A percentile compares a stretch with the other conserved stretches of the same genome.
These are phyloP conservation scores for Trachythela sp. DNA, from an alignment of 64 coral and sea anemone species.

Conservation along the genomic window DNA sequence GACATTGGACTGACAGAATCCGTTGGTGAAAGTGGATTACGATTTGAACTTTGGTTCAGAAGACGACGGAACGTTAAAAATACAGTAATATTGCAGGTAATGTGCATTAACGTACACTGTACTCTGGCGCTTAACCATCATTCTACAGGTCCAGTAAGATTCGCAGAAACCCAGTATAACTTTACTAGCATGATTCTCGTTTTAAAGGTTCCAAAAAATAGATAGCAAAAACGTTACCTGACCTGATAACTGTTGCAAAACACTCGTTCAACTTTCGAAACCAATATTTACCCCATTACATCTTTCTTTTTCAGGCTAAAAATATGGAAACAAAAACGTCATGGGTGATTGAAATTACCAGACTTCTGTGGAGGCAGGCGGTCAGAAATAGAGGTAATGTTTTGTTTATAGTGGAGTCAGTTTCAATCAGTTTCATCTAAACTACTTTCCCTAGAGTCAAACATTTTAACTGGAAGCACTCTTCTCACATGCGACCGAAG, in stretches of 20 bases:
- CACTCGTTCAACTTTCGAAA: no score
- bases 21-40: slow-evolving; percentile 80
- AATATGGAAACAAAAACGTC: slow-evolving; percentile 68
- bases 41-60: slow-evolving; percentile 98
- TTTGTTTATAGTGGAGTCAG: no score
- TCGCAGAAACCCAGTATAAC: no score
- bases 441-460: no score
- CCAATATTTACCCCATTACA: background rate
- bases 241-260: no score
- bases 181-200: no score
- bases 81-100: slow-evolving; percentile 75
- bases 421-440: background rate
- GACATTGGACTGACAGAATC: slow-evolving; percentile 90
- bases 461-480: no score
- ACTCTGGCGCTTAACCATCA: no score
- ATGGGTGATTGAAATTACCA: slow-evolving; percentile 95
- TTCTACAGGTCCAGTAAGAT: no score
- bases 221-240: background rate
- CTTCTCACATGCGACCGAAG: no score
- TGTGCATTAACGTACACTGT: background rate
- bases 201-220: background rate
- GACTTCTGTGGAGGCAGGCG: slow-evolving; percentile 91
- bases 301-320: slow-evolving; percentile 46
- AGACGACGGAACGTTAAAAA: slow-evolving; percentile 67
- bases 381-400: slow-evolving; percentile 81